phyloP scores from a whole-genome alignment of 2,113 vertebrate species.

The Etheostoma cragini region DNA sequence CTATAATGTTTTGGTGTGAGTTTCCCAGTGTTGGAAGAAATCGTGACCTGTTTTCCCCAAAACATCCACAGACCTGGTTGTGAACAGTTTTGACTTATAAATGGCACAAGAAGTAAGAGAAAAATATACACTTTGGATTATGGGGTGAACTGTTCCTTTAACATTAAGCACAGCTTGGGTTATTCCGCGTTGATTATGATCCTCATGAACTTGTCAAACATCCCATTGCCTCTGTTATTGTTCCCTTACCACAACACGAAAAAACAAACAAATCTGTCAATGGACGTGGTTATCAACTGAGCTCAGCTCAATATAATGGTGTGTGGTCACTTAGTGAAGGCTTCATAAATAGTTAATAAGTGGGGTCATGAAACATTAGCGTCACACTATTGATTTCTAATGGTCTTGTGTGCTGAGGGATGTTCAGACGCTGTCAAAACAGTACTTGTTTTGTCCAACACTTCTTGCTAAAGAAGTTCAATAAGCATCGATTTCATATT shows the following conservation, averaged over 20 bases:
- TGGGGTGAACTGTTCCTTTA: neutral
- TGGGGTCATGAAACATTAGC: conserved; percentile 38
- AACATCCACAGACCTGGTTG: no score
- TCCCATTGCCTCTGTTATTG: neutral
- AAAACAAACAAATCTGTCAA: conserved; percentile 21
- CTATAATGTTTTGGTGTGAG: no score
- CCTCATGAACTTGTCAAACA: neutral
- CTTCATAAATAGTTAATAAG: conserved; percentile 58
- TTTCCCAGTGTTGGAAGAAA: no score
- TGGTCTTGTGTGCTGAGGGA: conserved; percentile 40
- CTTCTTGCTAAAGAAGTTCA: conserved; percentile 12
- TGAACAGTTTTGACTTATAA: no score
- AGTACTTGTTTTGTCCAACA: conserved; percentile 31
- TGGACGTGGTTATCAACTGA: conserved; percentile 7
- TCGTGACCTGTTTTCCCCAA: no score
- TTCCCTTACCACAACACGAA: conserved; percentile 3
- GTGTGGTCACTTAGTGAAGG: conserved; percentile 32
- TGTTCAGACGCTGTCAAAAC: conserved; percentile 53
- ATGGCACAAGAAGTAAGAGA: no score
- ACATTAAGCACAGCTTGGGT: neutral
- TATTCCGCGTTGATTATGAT: neutral
- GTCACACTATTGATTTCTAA: conserved; percentile 51
- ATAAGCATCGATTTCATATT: conserved; percentile 38
- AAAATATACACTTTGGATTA: no score
- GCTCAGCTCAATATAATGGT: conserved; percentile 17